Base-by-base conservation (phyloP, 2,113 vertebrate genomes). In the Scytalopus superciliaris region DNA sequence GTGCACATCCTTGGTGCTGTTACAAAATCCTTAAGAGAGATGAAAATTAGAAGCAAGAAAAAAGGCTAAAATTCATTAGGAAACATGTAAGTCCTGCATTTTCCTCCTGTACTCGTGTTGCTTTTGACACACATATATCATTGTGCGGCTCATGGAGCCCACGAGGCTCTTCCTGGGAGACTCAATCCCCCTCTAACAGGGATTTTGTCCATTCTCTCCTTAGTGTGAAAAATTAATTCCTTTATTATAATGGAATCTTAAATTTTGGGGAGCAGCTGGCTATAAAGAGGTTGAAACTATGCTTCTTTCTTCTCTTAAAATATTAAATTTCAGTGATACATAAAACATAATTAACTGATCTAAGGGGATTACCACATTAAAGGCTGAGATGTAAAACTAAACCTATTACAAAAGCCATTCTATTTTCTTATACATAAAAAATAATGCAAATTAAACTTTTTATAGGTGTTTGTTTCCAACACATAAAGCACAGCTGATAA, bases 401-500 rank as follows among this genome's bases (percentile, higher is more conserved):
- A 39, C 55, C 18, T 39, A 25, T 49, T 68, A 44, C 73, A 89
- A 72, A 84, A 74, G 22, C 37, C 56, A 40, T 22, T 88, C 70
- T 90, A 80, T 59, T 91, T 89, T 84, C 87, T 93, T 84, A 35
- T 92, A 15, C 89, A 84, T 94, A 87, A 95, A 74, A 94, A 86
- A 55, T 60, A 49, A 95, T 94, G 94, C 91, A 96, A 97, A 97
- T 95, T 3, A 45, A 91, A 80, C 47, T 92, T 94, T 89, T 78
- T 89, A 35, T 68, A 72, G 64, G 22, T 81, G 84, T 84, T 92
- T 95, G 87, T 92, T 95, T 93, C 72, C 76, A 95, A 81, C 2
- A 37, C 85, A 87, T 27, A n/a, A 80, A 84, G 67, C 60, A 35
- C 57, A 77, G 59, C 59, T 83, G 88, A 88, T 83, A 92, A 88